Base-by-base conservation (phyloP, 2,797 vertebrate genomes). In the Sarcophilus harrisii region DNA sequence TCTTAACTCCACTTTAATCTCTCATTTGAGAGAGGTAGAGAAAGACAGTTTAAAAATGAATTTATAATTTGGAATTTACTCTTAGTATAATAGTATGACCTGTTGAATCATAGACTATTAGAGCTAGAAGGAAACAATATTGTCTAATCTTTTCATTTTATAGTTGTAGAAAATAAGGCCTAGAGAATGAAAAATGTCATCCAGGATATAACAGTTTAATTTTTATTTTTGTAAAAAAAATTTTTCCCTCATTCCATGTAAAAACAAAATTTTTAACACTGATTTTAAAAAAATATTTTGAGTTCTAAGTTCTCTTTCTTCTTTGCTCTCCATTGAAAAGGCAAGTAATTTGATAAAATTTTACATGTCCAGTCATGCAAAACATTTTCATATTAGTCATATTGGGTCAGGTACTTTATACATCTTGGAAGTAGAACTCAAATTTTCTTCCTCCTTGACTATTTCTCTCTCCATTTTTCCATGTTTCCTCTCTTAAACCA, bases 1-100 rank as follows among this genome's bases (percentile, higher is more conserved):
- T 89, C 95, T 90, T 92, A 54, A 21, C 32, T 16, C 1, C 91
- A 55, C 59, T 91, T 93, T 81, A 1, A n/a, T 90, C 92, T 95
- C 52, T 95, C 87, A 38, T 59, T 96, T n/a, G 92, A 9, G 54
- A 30, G 89, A 94, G 57, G 73, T 49, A 93, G 59, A 73, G 13
- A 29, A 62, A 93, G n/a, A 38, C 18, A 45, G 27, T 87, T 87
- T 87, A 87, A 87, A 87, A 45, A 45, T 81, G n/a, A 27, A 87
- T 87, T 24, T 27, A 28, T 87, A 27, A 87, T 9, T 27, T 87
- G 27, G 45, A 87, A 27, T 49, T 81, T 87, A 24, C 24, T 49
- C 9, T 49, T 1, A 49, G 49, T 81, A 45, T 8, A 24, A 45
- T 81, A 45, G n/a, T 21, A 24, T 24, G 66, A 45, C 38, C 21